Percentiles rank a stretch among this genome's conserved stretches.
These are phyloP conservation scores for Plemyria rubiginata DNA, from an alignment of 2,888 invertebrate genomes.

Conservation along the genomic window DNA sequence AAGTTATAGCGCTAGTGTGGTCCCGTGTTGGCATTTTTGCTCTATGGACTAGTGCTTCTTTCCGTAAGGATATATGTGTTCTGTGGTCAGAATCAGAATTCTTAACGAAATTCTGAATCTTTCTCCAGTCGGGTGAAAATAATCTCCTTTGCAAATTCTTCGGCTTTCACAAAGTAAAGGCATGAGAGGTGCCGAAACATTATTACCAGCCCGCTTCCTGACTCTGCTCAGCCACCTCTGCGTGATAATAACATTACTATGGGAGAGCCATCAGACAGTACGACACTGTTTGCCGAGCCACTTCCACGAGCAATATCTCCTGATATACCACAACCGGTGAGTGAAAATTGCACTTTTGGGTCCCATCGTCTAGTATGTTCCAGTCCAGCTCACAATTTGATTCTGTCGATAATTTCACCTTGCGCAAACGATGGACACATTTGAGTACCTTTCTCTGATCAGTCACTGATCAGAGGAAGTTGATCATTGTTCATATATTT, in stretches of 20 bases:
- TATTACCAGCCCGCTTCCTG: conserved; percentile 89
- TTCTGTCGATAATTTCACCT: conserved; percentile 1
- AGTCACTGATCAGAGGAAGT: too few relatives aligned
- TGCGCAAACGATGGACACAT: background rate
- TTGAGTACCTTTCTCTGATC: background rate
- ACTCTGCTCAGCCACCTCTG: conserved; percentile 88
- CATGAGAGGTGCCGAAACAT: conserved; percentile 76
- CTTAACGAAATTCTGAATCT: background rate
- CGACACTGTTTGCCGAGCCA: conserved; percentile 82
- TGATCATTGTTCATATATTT: too few relatives aligned
- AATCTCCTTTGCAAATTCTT: conserved; percentile 1
- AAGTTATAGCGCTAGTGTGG: too few relatives aligned
- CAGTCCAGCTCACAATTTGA: background rate
- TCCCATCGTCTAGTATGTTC: background rate
- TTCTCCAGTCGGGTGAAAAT: background rate
- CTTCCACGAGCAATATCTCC: conserved; percentile 75
- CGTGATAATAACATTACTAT: conserved; percentile 87
- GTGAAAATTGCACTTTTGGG: conserved; percentile 44
- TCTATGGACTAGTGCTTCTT: too few relatives aligned
- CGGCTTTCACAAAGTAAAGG: conserved; percentile 43
- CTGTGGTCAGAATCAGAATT: too few relatives aligned
- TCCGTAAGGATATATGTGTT: too few relatives aligned
- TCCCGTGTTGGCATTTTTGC: too few relatives aligned
- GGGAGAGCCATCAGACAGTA: conserved; percentile 85
- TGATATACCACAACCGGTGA: conserved; percentile 85